Evolutionary conservation across 64 coral and sea anemone genomes (phyloP).

Genomic region (Hydrozoanthus tunicans): DNA sequence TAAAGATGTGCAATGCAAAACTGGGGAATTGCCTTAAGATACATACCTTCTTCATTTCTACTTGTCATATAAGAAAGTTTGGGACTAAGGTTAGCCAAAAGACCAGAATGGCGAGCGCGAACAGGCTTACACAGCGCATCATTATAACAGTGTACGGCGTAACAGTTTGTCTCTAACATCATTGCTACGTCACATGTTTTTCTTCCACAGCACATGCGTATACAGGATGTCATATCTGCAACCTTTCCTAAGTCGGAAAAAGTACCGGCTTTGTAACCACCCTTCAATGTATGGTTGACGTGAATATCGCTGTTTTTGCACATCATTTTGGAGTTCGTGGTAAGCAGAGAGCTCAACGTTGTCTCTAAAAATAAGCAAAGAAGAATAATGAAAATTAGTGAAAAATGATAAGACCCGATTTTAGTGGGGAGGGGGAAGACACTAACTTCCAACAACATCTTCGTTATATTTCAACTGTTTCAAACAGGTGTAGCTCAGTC

Average conservation of each 20-base stretch:
- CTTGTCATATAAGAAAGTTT: slow-evolving; percentile 94
- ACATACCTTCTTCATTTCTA: slow-evolving; percentile 94
- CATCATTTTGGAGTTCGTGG: slow-evolving; percentile 91
- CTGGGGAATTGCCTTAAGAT: too few species aligned
- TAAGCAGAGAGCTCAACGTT: slow-evolving; percentile 77
- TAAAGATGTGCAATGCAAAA: too few species aligned
- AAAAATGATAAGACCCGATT: too few species aligned
- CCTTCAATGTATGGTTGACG: slow-evolving; percentile 84
- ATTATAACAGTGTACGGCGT: slow-evolving; percentile 79
- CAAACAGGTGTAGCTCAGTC: too few species aligned
- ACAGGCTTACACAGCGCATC: slow-evolving; percentile 72
- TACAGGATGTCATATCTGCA: slow-evolving; percentile 84
- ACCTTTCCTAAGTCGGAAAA: slow-evolving; percentile 88
- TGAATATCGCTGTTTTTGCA: slow-evolving; percentile 93
- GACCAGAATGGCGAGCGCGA: slow-evolving; percentile 74
- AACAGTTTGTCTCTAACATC: slow-evolving; percentile 92
- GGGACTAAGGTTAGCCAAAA: slow-evolving; percentile 78
- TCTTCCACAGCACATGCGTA: slow-evolving; percentile 92
- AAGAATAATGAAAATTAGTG: too few species aligned
- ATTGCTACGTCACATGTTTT: slow-evolving; percentile 90
- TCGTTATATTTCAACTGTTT: too few species aligned
- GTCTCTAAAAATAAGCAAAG: slow-evolving; percentile 48
- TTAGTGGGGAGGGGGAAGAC: too few species aligned
- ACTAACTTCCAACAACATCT: too few species aligned
- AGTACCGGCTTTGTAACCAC: slow-evolving; percentile 90